Evolutionary conservation across 2,888 invertebrate genomes (phyloP), one percentile per base, ranked within the genome.

Genomic region (Ischnus inquisitorius): DNA sequence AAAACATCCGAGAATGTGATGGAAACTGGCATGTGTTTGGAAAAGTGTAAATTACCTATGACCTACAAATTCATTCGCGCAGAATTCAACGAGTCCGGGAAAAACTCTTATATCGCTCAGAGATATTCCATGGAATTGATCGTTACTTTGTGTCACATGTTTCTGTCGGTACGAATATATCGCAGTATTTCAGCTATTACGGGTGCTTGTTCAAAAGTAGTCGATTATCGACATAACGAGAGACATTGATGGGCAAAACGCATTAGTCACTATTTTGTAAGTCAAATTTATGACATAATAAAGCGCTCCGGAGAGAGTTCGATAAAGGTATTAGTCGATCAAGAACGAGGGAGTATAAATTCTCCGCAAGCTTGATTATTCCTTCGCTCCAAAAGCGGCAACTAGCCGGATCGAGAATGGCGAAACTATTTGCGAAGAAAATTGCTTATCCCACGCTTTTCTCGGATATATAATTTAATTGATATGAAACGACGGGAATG

Each of bases 41-140:
- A 54, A 75, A 75, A 75, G 51, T 65, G 75, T 75, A 75, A 75
- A 75, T 75, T 75, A 75, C n/a, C 19, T 19, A 2, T 48, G 75
- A 75, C 64, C 64, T 48, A 51, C 39, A 75, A 75, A 75, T 75
- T 75, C 51, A 75, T 75, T 75, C 75, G 51, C 75, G 64, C 64
- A 65, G 75, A 64, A 75, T 64, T 64, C 48, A 48, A 34, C 51
- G 39, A 48, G 51, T 10, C 39, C 48, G 51, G 48, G 19, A 60
- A 28, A 60, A 34, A 6, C 51, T 64, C 51, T 75, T 75, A 75
- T 65, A 75, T 75, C 64, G 64, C 75, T 64, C 39, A 22, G 64
- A 64, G 64, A 51, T 48, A 64, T 75, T 25, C 48, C 64, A 48
- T 39, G 39, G 22, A 75, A 75, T 75, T 65, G 75, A 75, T 75